Base-by-base conservation (phyloP, 1,140 invertebrate species). In the Lepidurus apus region DNA sequence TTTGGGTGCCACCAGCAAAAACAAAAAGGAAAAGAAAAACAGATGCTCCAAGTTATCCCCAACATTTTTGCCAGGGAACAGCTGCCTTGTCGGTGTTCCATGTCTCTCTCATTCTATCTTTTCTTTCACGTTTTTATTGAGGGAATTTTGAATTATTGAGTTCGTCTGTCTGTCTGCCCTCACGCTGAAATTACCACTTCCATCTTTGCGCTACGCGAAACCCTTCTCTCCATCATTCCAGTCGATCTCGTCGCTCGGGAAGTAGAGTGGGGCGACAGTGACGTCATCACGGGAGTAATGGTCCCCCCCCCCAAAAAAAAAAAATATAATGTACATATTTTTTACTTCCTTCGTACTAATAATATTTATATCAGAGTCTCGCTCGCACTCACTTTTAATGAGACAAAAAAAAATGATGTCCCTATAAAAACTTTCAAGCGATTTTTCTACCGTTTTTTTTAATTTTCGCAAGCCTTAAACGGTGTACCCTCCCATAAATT, bases 31-130 rank as follows among this genome's bases (percentile, higher is more conserved):
- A 65, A 65, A 17, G 21, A 65, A 65, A 65, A 65, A 65, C 53
- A 17, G 21, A 65, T n/a, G n/a, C 53, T 65, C 53, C 17, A 65
- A 65, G 21, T 65, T 65, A 13, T 65, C 53, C 53, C 53, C 53
- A 7, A 65, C 53, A 65, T 65, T 65, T 65, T 65, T 65, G 53
- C 53, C 53, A 65, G 53, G 53, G 53, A 65, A 65, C 53, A 65
- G 53, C 53, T 65, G 53, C 53, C 53, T 65, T 65, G 53, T 65
- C 53, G 53, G 53, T 65, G 53, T 65, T 65, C 53, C 53, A 65
- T 65, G 53, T 65, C 21, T 65, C 53, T 17, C 53, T 65, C 53
- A 21, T 65, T 17, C 53, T 13, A 65, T 13, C 53, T 65, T 65
- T 65, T 47, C 17, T 47, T 47, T 47, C 17, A 11, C 7, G 10